These are phyloP conservation scores for Manduca sexta DNA, from an alignment of 1,140 invertebrate species.

Conservation along the genomic window DNA sequence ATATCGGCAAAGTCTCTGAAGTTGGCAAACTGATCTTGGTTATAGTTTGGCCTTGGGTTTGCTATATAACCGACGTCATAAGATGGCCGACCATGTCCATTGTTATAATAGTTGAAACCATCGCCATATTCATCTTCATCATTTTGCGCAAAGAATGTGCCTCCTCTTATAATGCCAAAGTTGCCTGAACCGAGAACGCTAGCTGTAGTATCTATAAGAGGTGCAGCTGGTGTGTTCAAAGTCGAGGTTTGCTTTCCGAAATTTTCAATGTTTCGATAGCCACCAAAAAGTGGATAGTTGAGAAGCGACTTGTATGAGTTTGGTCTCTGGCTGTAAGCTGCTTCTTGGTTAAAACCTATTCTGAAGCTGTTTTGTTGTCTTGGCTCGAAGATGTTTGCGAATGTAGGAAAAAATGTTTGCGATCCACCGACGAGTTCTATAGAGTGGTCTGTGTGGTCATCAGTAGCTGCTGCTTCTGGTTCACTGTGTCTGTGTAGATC, in stretches of 20 bases:
- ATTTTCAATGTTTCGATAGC: conserved; percentile 52
- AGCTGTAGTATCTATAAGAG: conserved; percentile 52
- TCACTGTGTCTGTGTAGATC: conserved; percentile 20
- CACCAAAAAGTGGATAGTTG: conserved; percentile 64
- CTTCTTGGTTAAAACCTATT: conserved; percentile 64
- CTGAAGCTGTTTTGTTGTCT: conserved; percentile 56
- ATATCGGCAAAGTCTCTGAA: conserved; percentile 93
- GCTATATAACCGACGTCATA: conserved; percentile 72
- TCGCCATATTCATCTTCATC: conserved; percentile 64
- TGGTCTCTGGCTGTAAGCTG: conserved; percentile 67
- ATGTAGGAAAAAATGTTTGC: conserved; percentile 67
- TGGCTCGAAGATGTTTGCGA: conserved; percentile 67
- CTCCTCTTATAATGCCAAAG: conserved; percentile 89
- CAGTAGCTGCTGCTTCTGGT: conserved; percentile 28
- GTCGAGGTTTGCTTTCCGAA: conserved; percentile 40
- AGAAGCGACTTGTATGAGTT: conserved; percentile 64
- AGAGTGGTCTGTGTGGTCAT: conserved; percentile 52
- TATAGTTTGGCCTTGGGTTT: conserved; percentile 75
- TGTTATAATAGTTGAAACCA: conserved; percentile 76
- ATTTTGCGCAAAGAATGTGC: conserved; percentile 84
- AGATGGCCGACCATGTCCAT: conserved; percentile 78
- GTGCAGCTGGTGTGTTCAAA: conserved; percentile 42
- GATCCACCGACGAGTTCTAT: conserved; percentile 62
- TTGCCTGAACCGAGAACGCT: conserved; percentile 87
- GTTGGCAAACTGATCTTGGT: conserved; percentile 87